A percentile compares a stretch with the other conserved stretches of the same genome.
Evolutionary conservation across 2,113 vertebrate genomes (phyloP).

Genomic region (Prietella phreatophila): DNA sequence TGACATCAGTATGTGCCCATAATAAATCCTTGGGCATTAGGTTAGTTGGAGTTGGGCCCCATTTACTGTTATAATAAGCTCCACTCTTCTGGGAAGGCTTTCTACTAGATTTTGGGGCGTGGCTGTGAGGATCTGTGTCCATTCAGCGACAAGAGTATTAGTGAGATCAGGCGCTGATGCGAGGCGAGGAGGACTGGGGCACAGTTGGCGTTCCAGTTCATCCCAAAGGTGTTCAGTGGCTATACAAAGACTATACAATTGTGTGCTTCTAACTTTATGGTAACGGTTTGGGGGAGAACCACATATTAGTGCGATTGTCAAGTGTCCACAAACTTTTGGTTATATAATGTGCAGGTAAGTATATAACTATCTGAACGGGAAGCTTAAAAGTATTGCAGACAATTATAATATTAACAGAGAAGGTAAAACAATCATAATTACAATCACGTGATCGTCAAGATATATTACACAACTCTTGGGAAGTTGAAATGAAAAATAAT

Average conservation of each 20-base stretch:
- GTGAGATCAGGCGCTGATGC: not conserved
- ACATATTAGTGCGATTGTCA: not conserved
- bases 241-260: no score
- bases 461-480: not conserved
- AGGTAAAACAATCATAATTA: not conserved
- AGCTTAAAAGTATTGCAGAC: not conserved
- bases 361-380: not conserved
- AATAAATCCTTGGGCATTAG: not conserved
- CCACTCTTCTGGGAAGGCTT: no score
- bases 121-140: not conserved
- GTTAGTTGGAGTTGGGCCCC: not conserved
- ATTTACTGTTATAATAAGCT: not conserved
- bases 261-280: no score
- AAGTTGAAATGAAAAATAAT: not conserved
- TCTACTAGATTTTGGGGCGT: no score
- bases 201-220: not conserved
- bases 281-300: not conserved
- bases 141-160: not conserved
- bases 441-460: not conserved
- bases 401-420: not conserved
- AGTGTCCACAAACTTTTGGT: not conserved
- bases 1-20: not conserved
- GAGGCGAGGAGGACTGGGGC: not conserved
- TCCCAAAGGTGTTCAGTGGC: not conserved
- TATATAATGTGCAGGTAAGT: not conserved